Base-by-base conservation (phyloP, 2,888 invertebrate genomes). In the Plemyria rubiginata region DNA sequence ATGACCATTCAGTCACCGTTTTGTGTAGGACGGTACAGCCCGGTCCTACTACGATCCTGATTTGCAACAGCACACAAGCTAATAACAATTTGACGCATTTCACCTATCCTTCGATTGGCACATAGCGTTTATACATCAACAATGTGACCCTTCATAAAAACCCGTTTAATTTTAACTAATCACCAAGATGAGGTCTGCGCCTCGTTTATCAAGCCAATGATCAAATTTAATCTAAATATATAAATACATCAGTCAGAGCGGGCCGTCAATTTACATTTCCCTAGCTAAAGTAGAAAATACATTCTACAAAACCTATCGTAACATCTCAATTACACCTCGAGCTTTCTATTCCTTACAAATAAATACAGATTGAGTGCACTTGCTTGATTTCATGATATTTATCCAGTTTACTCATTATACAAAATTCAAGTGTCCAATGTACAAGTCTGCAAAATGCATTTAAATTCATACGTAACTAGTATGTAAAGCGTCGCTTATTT, bases 231-330 rank as follows among this genome's bases (percentile, higher is more conserved):
- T 80, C 86, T 86, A 87, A 85, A 84, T 84, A 84, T 82, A 88
- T 86, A 89, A 85, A 88, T 87, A 88, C 73, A 88, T 90, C 90
- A 90, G 90, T 90, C 90, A 87, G 65, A 62, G 86, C 84, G 89
- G 87, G 87, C 86, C 81, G 84, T 80, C 76, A 48, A 79, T 69
- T 73, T 74, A 82, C 79, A 56, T 79, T 79, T 73, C 38, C 73
- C 86, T 85, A 86, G 77, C 84, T 84, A 84, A 78, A 80, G 74
- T 78, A 78, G 74, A 78, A 28, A 75, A 75, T 32, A 51, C 61
- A 69, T 62, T 70, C 76, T 65, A 65, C 43, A 43, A 54, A 54
- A 40, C 46, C 62, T 56, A 60, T 60, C 71, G 70, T 58, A 68
- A 64, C 62, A 51, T 48, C 65, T 59, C 68, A 65, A 61, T 46